Evolutionary conservation across 2,797 vertebrate genomes (phyloP), one percentile per base, ranked within the genome.

Genomic region (Rousettus madagascariensis): DNA sequence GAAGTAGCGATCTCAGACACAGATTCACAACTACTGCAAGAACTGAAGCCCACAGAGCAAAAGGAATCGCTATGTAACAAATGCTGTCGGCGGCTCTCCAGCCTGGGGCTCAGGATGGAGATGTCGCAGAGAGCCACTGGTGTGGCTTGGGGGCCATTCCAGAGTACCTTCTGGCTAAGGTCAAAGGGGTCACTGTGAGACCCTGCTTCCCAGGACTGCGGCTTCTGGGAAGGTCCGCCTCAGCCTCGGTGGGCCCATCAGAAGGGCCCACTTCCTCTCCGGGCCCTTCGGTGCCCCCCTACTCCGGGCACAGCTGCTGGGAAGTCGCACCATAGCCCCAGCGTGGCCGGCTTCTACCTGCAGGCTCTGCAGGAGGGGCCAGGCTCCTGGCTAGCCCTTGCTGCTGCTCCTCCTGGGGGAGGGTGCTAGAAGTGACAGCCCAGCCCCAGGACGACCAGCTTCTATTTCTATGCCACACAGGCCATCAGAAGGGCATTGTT

Each of bases 131-230:
- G 75, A 86, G 84, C 66, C 85, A 94, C 51, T 68, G 3, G n/a
- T 6, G 38, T 88, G 95, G 71, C 90, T 92, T 71, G n/a, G 46
- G 12, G 55, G 80, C 53, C 72, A 71, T 49, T 43, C 11, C 33
- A 68, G 63, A 93, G n/a, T 30, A 90, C 87, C 75, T 96, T 93
- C 66, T 74, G 77, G 55, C 88, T 82, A 82, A 93, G 87, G 83
- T 78, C 80, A 74, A 41, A 53, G 53, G 74, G 66, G 80, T 93
- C 87, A 82, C 30, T 30, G 16, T 53, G 61, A 80, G 71, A 93
- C 80, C 90, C 85, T 86, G 41, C 77, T 90, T 95, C 65, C 71
- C 51, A 78, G 74, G 57, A 75, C 13, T 49, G 30, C 13, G 19
- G 33, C 51, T 71, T 4, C 33, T 15, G 38, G 75, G 55, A 72